These are phyloP conservation scores for Gephyroberyx darwinii DNA, from an alignment of 2,797 vertebrate species.

Conservation along the genomic window DNA sequence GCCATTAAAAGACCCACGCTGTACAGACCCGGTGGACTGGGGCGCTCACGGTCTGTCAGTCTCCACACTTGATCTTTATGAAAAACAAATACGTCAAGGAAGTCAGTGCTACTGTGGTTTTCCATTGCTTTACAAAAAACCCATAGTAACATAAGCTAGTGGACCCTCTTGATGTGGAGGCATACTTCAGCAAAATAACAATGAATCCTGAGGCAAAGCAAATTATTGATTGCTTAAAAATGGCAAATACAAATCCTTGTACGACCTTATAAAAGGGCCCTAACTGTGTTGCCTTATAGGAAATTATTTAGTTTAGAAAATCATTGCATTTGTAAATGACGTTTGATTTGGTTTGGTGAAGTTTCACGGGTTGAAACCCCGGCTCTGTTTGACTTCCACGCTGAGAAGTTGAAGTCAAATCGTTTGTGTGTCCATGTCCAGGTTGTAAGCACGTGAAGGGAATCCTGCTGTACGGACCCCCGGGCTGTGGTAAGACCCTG, in stretches of 20 bases:
- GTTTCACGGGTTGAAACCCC: neutral
- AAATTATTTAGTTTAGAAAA: neutral
- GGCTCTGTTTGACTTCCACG: neutral
- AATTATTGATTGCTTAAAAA: neutral
- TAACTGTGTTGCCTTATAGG: neutral
- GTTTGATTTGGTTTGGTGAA: neutral
- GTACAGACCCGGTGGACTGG: neutral
- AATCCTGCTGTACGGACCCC: slow-evolving; percentile 93
- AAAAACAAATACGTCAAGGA: neutral
- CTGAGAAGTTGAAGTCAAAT: neutral
- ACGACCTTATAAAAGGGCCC: neutral
- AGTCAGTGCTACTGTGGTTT: slow-evolving; percentile 2
- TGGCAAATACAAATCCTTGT: neutral
- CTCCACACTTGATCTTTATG: slow-evolving; percentile 21
- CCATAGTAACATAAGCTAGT: neutral
- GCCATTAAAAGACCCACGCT: slow-evolving; percentile 50
- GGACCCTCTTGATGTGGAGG: too few species aligned
- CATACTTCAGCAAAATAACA: neutral
- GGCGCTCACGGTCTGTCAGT: neutral
- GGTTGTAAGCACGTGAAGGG: slow-evolving; percentile 99
- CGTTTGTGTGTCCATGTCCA: slow-evolving; percentile 52
- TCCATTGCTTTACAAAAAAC: neutral
- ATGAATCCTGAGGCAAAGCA: neutral
- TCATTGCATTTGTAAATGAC: neutral
- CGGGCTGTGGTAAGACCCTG: slow-evolving; percentile 96